A percentile compares a stretch with the other conserved stretches of the same genome.
phyloP scores from a whole-genome alignment of 1,140 invertebrate genomes.

The Nephotettix cincticeps region DNA sequence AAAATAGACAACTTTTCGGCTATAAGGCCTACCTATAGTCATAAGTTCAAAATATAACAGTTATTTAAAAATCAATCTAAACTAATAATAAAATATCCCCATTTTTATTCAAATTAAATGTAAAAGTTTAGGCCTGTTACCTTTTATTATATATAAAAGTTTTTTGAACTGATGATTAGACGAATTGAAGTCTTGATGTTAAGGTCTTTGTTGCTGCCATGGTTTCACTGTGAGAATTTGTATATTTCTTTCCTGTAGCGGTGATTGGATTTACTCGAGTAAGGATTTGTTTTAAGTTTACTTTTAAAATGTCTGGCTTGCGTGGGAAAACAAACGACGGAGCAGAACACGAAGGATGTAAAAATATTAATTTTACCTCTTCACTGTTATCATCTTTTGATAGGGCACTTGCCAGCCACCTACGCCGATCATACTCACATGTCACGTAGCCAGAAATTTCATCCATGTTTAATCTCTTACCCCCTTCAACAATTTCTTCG shows the following conservation, averaged over 20 bases:
- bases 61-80: no score
- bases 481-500: not conserved
- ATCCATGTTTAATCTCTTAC: not conserved
- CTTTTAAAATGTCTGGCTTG: conserved; percentile 4
- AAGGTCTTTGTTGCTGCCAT: not conserved
- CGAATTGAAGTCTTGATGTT: not conserved
- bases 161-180: no score
- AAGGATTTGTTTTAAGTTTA: not conserved
- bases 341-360: not conserved
- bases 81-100: no score
- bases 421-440: conserved; percentile 1
- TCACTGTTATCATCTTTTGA: not conserved
- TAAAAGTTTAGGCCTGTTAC: no score
- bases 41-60: no score
- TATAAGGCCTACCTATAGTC: no score
- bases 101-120: no score
- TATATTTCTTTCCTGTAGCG: not conserved
- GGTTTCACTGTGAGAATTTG: not conserved
- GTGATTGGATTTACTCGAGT: not conserved
- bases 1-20: no score
- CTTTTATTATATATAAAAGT: no score
- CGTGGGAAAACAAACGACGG: conserved; percentile 8
- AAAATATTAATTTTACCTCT: conserved; percentile 5
- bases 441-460: not conserved
- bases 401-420: not conserved